Evolutionary conservation across 2,113 vertebrate species (phyloP).

Genomic region (Motacilla alba): DNA sequence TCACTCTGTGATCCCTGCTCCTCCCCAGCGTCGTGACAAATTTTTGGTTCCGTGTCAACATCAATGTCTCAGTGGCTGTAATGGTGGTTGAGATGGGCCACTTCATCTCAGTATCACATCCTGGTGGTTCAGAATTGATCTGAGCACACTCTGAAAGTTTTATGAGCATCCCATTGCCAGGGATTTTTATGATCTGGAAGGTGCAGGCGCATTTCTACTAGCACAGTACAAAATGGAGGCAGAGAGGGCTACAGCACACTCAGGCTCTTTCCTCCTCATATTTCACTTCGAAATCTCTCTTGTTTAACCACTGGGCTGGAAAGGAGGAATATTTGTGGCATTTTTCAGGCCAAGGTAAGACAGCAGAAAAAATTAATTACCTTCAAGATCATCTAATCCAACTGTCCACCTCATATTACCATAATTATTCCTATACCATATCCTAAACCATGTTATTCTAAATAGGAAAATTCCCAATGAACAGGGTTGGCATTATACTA

Average conservation of each 20-base stretch:
- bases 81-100: neutral
- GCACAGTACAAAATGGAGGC: neutral
- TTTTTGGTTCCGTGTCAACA: slow-evolving; percentile 18
- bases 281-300: neutral
- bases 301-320: neutral
- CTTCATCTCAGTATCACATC: neutral
- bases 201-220: neutral
- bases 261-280: neutral
- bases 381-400: neutral
- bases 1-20: slow-evolving; percentile 21
- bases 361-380: neutral
- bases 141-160: neutral
- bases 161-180: neutral
- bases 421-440: neutral
- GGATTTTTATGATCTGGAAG: neutral
- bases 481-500: neutral
- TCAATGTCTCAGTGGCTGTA: neutral
- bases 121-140: neutral
- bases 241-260: neutral
- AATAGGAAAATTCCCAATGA: neutral
- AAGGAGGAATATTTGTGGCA: neutral
- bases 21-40: neutral
- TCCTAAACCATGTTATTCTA: neutral
- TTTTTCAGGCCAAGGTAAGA: neutral
- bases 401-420: fast-evolving